Conservation (phyloP, 2,888 invertebrate genomes). For the Lepidochrysops patricia region DNA sequence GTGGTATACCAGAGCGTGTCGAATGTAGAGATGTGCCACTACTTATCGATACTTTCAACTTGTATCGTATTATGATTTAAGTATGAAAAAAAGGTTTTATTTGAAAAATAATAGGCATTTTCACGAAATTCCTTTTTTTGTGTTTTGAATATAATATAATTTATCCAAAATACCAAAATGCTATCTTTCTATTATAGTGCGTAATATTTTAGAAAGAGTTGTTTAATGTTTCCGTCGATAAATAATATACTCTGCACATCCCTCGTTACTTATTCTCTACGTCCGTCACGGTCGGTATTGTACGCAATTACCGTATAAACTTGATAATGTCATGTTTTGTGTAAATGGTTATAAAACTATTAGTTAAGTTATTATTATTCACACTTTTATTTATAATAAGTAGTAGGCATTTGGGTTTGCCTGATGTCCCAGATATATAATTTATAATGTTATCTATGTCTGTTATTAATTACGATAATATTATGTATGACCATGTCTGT, state of each 20-base stretch:
- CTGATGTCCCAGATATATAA: neutral
- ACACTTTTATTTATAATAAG: neutral
- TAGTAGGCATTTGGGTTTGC: neutral
- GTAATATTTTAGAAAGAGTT: too few species aligned
- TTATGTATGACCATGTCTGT: neutral
- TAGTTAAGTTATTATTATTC: neutral
- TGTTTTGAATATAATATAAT: too few species aligned
- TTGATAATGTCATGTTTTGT: conserved; percentile 24
- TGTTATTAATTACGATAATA: neutral
- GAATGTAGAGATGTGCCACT: neutral
- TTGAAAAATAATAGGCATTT: too few species aligned
- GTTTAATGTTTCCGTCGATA: too few species aligned
- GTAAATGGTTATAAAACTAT: conserved; percentile 3
- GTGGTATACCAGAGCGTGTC: conserved; percentile 28
- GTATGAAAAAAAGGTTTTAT: too few species aligned
- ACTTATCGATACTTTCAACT: neutral
- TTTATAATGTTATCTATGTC: neutral
- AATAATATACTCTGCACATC: neutral
- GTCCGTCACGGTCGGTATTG: conserved; percentile 48
- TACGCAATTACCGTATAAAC: conserved; percentile 51
- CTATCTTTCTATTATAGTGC: too few species aligned
- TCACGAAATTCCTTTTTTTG: too few species aligned
- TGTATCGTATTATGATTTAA: too few species aligned
- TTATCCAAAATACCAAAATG: neutral
- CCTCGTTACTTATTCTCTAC: neutral